phyloP scores from a whole-genome alignment of 2,113 vertebrate species.

The Uropsilus gracilis region DNA sequence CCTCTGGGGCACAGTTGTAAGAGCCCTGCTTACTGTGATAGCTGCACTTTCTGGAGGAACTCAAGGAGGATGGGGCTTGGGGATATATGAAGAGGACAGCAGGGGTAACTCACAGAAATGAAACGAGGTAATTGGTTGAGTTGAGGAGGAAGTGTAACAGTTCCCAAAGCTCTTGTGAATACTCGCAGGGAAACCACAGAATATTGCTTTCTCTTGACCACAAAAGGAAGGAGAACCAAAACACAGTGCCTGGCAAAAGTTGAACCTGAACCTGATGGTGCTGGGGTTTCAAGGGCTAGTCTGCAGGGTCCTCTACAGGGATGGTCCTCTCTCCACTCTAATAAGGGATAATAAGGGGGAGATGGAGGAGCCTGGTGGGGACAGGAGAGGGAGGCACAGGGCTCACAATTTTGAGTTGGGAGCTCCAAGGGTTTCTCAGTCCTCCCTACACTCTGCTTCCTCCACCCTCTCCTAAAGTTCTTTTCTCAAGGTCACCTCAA shows the following conservation, averaged over 20 bases:
- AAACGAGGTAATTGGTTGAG: background rate
- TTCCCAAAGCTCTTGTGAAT: background rate
- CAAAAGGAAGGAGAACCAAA: background rate
- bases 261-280: no score
- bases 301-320: background rate
- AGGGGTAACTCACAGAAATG: background rate
- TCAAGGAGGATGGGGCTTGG: background rate
- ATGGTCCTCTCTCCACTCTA: background rate
- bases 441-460: background rate
- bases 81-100: background rate
- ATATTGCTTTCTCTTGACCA: background rate
- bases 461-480: background rate
- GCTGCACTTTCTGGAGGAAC: background rate
- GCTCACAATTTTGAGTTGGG: background rate
- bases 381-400: background rate
- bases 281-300: background rate
- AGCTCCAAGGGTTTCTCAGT: background rate
- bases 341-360: rapidly evolving
- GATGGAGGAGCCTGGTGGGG: background rate
- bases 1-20: background rate
- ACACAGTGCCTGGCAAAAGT: rapidly evolving
- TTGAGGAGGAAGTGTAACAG: background rate
- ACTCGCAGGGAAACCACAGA: background rate
- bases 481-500: background rate
- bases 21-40: background rate